Evolutionary conservation across 2,797 vertebrate genomes (phyloP).

Genomic region (Alca torda): DNA sequence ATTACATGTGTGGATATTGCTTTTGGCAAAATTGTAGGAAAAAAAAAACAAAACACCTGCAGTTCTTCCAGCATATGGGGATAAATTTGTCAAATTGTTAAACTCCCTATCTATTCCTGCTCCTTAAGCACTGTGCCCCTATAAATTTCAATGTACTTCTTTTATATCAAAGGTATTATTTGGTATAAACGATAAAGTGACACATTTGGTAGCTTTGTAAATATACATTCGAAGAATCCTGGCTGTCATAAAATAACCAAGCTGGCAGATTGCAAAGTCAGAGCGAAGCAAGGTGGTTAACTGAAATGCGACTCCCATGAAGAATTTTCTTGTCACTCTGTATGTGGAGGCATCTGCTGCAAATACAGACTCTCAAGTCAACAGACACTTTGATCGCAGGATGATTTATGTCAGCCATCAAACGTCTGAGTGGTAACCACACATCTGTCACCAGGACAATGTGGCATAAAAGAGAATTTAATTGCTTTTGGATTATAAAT

Average conservation of each 20-base stretch:
- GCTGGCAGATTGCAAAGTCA: slow-evolving; percentile 67
- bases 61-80: not conserved
- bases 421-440: slow-evolving; percentile 78
- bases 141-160: slow-evolving; percentile 48
- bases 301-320: slow-evolving; percentile 76
- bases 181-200: slow-evolving; percentile 44
- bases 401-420: slow-evolving; percentile 84
- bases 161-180: slow-evolving; percentile 47
- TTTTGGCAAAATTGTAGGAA: not conserved
- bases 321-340: slow-evolving; percentile 79
- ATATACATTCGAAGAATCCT: slow-evolving; percentile 68
- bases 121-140: not conserved
- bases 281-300: slow-evolving; percentile 69
- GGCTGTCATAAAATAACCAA: slow-evolving; percentile 71
- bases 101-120: not conserved
- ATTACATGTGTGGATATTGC: not conserved
- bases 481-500: slow-evolving; percentile 79
- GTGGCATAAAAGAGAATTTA: slow-evolving; percentile 75
- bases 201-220: slow-evolving; percentile 55
- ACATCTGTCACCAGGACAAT: slow-evolving; percentile 78
- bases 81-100: slow-evolving; percentile 7
- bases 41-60: not conserved
- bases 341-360: slow-evolving; percentile 78
- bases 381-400: slow-evolving; percentile 79
- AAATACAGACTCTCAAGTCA: slow-evolving; percentile 74